These are phyloP conservation scores for Cantharis flavilabris DNA, from an alignment of 2,888 invertebrate genomes.

Conservation along the genomic window DNA sequence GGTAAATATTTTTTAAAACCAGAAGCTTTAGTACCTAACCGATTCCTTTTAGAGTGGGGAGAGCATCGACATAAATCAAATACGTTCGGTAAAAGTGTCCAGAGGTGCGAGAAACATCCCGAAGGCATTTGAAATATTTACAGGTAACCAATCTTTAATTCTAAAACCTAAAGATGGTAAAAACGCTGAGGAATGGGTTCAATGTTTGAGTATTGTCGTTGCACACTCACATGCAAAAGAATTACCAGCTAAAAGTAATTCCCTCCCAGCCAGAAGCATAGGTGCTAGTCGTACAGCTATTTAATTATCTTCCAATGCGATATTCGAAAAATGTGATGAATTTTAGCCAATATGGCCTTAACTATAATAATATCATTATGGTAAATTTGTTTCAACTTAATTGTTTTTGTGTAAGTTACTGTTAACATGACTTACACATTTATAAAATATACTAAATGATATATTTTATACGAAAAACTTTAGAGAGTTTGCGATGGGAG, in stretches of 20 bases:
- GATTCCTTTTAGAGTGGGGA: slow-evolving; percentile 71
- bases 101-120: slow-evolving; percentile 90
- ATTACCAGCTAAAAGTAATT: slow-evolving; percentile 56
- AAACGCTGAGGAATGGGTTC: slow-evolving; percentile 95
- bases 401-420: not conserved
- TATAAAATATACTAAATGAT: too few relatives aligned
- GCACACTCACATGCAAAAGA: slow-evolving; percentile 80
- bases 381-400: not conserved
- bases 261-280: slow-evolving; percentile 55
- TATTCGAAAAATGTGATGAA: not conserved
- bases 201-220: slow-evolving; percentile 90
- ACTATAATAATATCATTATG: too few relatives aligned
- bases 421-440: too few relatives aligned
- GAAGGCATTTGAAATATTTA: slow-evolving; percentile 96
- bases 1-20: slow-evolving; percentile 58
- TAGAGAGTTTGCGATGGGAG: not conserved
- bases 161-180: slow-evolving; percentile 93
- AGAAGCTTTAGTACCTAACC: not conserved
- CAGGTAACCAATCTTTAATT: slow-evolving; percentile 88
- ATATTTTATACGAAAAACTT: too few relatives aligned
- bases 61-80: slow-evolving; percentile 89
- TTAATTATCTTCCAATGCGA: slow-evolving; percentile 11
- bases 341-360: not conserved
- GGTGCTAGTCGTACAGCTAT: slow-evolving; percentile 54
- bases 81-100: slow-evolving; percentile 92